Percentiles rank a stretch among this genome's conserved stretches.
These are phyloP conservation scores for Oscheius sp. DNA, from an alignment of 2,888 invertebrate species.

Conservation along the genomic window DNA sequence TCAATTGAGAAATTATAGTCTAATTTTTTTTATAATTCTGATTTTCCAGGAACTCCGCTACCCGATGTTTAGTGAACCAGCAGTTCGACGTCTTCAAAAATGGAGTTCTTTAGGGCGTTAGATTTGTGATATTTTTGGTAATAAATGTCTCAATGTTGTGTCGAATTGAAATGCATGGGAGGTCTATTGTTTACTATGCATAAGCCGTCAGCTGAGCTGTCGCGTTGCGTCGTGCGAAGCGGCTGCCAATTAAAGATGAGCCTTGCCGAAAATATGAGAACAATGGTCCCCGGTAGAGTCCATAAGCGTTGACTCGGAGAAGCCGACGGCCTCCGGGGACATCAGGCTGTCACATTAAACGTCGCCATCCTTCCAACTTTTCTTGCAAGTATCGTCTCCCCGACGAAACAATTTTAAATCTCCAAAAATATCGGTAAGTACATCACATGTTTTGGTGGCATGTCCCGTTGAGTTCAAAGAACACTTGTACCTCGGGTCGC, in stretches of 20 bases:
- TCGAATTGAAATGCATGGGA: too few relatives aligned
- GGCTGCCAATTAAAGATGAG: slow-evolving; percentile 11
- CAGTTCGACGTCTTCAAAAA: slow-evolving; percentile 17
- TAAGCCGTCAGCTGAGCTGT: slow-evolving; percentile 10
- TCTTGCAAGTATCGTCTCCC: not conserved
- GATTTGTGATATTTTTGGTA: too few relatives aligned
- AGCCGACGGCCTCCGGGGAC: not conserved
- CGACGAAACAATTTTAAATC: not conserved
- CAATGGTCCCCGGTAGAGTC: slow-evolving; percentile 4
- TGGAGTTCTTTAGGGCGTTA: too few relatives aligned
- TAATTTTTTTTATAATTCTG: too few relatives aligned
- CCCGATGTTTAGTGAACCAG: slow-evolving; percentile 28
- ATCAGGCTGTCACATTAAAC: too few relatives aligned
- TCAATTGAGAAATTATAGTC: too few relatives aligned
- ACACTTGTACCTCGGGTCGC: too few relatives aligned
- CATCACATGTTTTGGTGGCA: slow-evolving; percentile 16
- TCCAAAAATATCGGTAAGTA: too few relatives aligned
- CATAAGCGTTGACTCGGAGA: not conserved
- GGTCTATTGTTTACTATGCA: too few relatives aligned
- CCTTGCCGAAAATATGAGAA: not conserved
- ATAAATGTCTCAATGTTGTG: not conserved
- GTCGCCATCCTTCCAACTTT: not conserved
- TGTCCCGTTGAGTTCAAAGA: slow-evolving; percentile 7
- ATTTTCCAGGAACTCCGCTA: slow-evolving; percentile 27
- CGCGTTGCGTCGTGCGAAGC: slow-evolving; percentile 13